Percentiles rank a stretch among this genome's conserved stretches.
phyloP scores from a whole-genome alignment of 2,797 vertebrate species.

The Pipistrellus pipistrellus region DNA sequence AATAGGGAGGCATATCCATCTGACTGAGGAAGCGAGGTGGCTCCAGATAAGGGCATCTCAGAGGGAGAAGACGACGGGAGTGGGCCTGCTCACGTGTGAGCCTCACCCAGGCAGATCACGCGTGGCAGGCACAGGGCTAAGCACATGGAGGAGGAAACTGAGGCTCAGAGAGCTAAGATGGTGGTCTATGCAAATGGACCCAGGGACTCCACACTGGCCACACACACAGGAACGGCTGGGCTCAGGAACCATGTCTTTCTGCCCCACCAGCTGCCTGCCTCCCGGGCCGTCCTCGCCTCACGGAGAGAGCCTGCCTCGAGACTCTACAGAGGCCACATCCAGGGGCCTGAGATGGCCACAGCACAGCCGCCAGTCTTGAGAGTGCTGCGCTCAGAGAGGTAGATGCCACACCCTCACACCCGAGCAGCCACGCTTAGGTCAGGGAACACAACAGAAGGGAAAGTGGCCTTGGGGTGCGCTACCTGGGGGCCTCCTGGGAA shows the following conservation, averaged over 20 bases:
- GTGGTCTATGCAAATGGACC: not conserved
- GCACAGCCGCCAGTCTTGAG: not conserved
- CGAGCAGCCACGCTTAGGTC: not conserved
- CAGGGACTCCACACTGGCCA: fast-evolving
- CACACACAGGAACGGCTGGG: fast-evolving
- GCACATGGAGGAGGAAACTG: not conserved
- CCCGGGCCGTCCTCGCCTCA: not conserved
- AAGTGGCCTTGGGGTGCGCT: not conserved
- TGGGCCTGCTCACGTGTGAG: not conserved
- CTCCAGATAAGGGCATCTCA: not conserved
- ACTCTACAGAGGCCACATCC: fast-evolving
- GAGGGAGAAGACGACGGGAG: not conserved
- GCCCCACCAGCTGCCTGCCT: not conserved
- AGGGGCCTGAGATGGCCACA: fast-evolving
- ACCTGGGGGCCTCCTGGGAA: not conserved
- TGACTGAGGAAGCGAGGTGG: not conserved
- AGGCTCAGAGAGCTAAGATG: not conserved
- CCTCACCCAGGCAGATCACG: not conserved
- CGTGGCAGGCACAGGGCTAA: fast-evolving
- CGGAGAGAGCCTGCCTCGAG: not conserved
- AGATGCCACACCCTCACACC: not conserved
- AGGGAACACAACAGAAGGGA: no score
- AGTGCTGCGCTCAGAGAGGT: fast-evolving
- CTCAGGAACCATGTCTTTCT: not conserved
- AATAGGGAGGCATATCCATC: not conserved